Evolutionary conservation across 2,113 vertebrate species (phyloP).

Genomic region (Acrocephalus arundinaceus): DNA sequence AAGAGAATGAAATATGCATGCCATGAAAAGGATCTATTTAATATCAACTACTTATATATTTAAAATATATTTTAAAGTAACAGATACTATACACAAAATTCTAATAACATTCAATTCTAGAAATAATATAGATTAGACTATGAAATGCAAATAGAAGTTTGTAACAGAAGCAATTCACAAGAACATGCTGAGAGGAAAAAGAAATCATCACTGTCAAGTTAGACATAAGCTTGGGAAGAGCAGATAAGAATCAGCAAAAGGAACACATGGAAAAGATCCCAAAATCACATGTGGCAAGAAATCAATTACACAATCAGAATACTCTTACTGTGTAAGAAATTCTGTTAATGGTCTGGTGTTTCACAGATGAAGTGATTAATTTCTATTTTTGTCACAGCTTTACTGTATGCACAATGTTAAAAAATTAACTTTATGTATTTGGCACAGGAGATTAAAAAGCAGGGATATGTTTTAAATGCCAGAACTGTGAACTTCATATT

Average conservation of each 20-base stretch:
- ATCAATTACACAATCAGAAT: not conserved
- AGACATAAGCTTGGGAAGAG: not conserved
- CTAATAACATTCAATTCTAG: not conserved
- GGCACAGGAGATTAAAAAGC: not conserved
- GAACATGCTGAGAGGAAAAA: not conserved
- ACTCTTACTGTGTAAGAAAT: not conserved
- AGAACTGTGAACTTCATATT: not conserved
- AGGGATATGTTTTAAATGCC: not conserved
- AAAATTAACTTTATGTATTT: not conserved
- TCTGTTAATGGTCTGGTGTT: not conserved
- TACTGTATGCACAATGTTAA: not conserved
- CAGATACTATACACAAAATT: not conserved
- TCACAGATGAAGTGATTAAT: not conserved
- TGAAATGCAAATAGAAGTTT: not conserved
- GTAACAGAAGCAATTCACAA: not conserved
- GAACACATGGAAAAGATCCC: not conserved
- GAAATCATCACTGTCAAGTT: not conserved
- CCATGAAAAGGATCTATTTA: not conserved
- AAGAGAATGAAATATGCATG: not conserved
- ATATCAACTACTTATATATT: not conserved
- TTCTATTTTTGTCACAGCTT: not conserved
- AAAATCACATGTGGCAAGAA: not conserved
- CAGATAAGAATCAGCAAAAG: not conserved
- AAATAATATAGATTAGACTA: not conserved
- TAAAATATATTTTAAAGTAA: not conserved